Evolutionary conservation across 1,140 invertebrate genomes (phyloP), one percentile per base, ranked within the genome.

Genomic region (Zaprionus capensis): DNA sequence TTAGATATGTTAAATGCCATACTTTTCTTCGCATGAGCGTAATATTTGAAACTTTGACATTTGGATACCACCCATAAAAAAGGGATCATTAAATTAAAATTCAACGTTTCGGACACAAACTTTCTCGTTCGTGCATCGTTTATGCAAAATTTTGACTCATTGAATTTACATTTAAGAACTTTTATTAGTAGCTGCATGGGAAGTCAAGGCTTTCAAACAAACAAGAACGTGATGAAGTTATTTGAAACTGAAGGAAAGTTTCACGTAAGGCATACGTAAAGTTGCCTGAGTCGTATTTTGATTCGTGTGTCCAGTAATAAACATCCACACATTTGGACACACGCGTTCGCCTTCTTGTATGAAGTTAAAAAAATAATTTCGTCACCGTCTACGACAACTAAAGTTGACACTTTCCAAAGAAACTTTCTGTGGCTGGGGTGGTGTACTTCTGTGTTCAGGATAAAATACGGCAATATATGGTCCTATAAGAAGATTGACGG

Each of bases 301-400:
- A 24, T 11, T 14, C 28, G 1, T 24, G 59, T 36, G 28, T 11
- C 4, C 11, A 24, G 46, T 14, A 51, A 51, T 24, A 15, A 26
- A 51, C n/a, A 17, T n/a, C 24, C 12, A 51, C 56, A 57, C 66
- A 78, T 68, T 73, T 75, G 74, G 66, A 71, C 56, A 64, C 61
- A 78, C 77, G 62, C 66, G 31, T 34, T 56, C 71, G 61, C 73
- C 78, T 70, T 70, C 64, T 72, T 80, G 76, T 74, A 88, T 85
- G 85, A 84, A 88, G 85, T 84, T 88, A 78, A 87, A 88, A 87
- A 86, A 84, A 88, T 88, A 87, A 87, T 88, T 88, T 90, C 65
- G 62, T 53, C 81, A 78, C 56, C 81, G 85, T 84, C 81, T 84
- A 79, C 78, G 78, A 85, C 85, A 88, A 85, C 85, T 90, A 84